Evolutionary conservation across 2,888 invertebrate genomes (phyloP).

Genomic region (Alitta virens): DNA sequence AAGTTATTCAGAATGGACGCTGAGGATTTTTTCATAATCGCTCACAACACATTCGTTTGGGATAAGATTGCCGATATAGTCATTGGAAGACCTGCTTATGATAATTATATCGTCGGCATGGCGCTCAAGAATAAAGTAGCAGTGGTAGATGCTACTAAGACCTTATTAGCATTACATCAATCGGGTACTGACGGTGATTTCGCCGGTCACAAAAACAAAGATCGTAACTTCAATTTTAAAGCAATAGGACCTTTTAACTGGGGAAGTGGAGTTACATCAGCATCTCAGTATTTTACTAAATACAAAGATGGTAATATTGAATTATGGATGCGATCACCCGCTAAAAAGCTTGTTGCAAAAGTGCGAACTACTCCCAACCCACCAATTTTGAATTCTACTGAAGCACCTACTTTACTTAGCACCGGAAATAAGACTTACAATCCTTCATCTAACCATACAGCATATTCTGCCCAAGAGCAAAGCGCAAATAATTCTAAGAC

Average conservation of each 20-base stretch:
- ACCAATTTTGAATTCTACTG: no score
- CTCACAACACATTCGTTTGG: constrained; percentile 3
- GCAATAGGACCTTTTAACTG: constrained; percentile 3
- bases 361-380: no score
- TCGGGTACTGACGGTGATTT: constrained; percentile 8
- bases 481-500: no score
- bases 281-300: neutral
- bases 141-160: constrained; percentile 4
- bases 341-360: no score
- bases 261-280: neutral
- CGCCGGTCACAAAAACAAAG: constrained; percentile 11
- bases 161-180: constrained; percentile 6
- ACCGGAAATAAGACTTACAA: no score
- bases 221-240: neutral
- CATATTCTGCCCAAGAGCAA: no score
- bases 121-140: neutral
- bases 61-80: constrained; percentile 8
- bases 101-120: constrained; percentile 9
- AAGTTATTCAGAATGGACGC: constrained; percentile 2
- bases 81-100: constrained; percentile 13
- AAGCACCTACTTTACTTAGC: no score
- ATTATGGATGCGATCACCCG: neutral
- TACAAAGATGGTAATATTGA: neutral
- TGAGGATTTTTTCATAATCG: constrained; percentile 12
- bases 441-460: no score